Base-by-base conservation (phyloP, 1,140 invertebrate species). In the Drosophila asahinai region DNA sequence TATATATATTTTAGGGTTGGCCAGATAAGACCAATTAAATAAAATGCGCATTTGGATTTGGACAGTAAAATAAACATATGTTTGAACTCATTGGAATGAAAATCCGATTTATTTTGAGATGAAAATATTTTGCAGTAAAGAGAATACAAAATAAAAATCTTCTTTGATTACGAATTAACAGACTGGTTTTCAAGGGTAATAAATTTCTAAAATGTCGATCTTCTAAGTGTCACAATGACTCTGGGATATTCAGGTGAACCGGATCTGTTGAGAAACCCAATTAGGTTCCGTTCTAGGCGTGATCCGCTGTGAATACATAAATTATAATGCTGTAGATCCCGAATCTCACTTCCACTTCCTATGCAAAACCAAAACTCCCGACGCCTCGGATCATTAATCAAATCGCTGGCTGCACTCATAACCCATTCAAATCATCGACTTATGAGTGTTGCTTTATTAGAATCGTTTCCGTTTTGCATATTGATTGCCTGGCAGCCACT, bases 381-480 rank as follows among this genome's bases (percentile, higher is more conserved):
- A 17, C 27, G 15, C n/a, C n/a, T 36, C 36, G 15, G 38, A 59
- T 78, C 75, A 78, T 78, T 70, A 78, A 77, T 78, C 63, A 78
- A 68, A 36, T 27, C 48, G 52, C 62, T 42, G 17, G 38, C 43
- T 75, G 73, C 73, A 77, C 71, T 75, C 58, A 74, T 74, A 75
- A 54, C 70, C 58, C 40, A 75, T 75, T 75, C 72, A 63, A 75
- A 70, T 77, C 74, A 77, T 62, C 74, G 49, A 25, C 36, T 68
- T 52, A 17, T 73, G 55, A 52, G 52, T 71, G 59, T 54, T 58
- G 71, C 47, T 22, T 54, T 72, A 65, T 63, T 65, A 64, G 62
- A 86, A 65, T 19, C 61, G 52, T 77, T 80, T 83, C 64, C 67
- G 83, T 80, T 89, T 83, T 80, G 77, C 83, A 83, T 87, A 86